Evolutionary conservation across 2,797 vertebrate genomes (phyloP).

Genomic region (Margarornis squamiger): DNA sequence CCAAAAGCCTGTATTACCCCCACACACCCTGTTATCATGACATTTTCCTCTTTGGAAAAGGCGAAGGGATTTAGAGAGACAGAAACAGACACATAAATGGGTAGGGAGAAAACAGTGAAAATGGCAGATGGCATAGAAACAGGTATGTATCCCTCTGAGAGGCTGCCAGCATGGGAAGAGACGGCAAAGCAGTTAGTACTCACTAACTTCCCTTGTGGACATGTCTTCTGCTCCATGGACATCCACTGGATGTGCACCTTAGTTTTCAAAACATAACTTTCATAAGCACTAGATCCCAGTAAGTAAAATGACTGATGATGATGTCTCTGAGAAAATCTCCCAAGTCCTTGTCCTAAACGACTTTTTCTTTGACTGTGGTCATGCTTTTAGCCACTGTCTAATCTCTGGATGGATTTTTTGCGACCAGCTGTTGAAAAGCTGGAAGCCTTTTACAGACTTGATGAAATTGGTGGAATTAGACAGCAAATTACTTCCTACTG

Average conservation of each 20-base stretch:
- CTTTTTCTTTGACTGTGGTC: background rate
- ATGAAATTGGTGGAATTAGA: background rate
- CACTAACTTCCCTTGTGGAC: background rate
- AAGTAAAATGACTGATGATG: background rate
- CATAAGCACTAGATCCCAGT: background rate
- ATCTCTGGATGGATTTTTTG: background rate
- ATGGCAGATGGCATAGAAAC: constrained; percentile 12
- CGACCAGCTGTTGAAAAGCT: background rate
- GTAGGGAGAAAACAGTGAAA: constrained; percentile 14
- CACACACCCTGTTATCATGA: constrained; percentile 57
- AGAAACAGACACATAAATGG: constrained; percentile 11
- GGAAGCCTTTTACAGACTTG: background rate
- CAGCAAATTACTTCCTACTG: background rate
- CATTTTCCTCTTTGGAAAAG: constrained; percentile 70
- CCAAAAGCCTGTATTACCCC: constrained; percentile 68
- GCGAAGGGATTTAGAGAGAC: constrained; percentile 41
- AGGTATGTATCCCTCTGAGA: background rate
- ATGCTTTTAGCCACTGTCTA: background rate
- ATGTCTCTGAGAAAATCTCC: background rate
- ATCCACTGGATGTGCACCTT: background rate
- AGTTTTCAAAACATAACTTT: background rate
- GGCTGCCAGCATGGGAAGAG: background rate
- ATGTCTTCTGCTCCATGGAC: background rate
- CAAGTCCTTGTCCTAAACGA: background rate
- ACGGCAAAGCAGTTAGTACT: background rate